Base-by-base conservation (phyloP, 2,888 invertebrate genomes). In the Branchinecta sandiegonensis region DNA sequence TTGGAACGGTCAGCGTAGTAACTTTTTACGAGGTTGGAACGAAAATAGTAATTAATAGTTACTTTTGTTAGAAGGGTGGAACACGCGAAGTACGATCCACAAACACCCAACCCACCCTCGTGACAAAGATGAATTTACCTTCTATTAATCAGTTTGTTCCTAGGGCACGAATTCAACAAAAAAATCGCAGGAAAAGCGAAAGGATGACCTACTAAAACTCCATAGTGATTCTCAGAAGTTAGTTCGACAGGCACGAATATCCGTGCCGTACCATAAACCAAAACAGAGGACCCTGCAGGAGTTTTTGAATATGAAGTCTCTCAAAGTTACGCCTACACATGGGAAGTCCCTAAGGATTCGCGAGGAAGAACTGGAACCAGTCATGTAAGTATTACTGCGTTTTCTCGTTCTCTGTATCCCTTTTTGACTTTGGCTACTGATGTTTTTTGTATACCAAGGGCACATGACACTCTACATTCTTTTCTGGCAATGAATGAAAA, bases 251-350 rank as follows among this genome's bases (percentile, higher is more conserved):
- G 84, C 85, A 17, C 80, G 84, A 70, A 81, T 92, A 11, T 84
- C 85, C 63, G 79, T 94, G 50, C 94, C 94, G 0, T 94, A 94
- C 77, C 93, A 94, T 76, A 84, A 85, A 75, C 91, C 94, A 2
- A 89, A 88, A 75, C 86, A 87, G 56, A 81, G 87, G 68, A 85
- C 86, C 0, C 78, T 94, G 0, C 84, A 88, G 75, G 93, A 92
- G 74, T 92, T 94, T 14, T 11, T 67, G n/a, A 4, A 11, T 8
- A 48, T 66, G n/a, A 46, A 67, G 66, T 56, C 47, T 11, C n/a
- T 79, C 66, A 78, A 80, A 69, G 46, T 69, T 37, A 73, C 75
- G 2, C 70, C 74, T 13, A 65, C 67, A 14, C 71, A 76, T 10
- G 75, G 76, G 9, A 77, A 76, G 72, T 76, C 78, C 63, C 74